Evolutionary conservation across 2,888 invertebrate species (phyloP), one percentile per base, ranked within the genome.

Genomic region (Melitaea athalia): DNA sequence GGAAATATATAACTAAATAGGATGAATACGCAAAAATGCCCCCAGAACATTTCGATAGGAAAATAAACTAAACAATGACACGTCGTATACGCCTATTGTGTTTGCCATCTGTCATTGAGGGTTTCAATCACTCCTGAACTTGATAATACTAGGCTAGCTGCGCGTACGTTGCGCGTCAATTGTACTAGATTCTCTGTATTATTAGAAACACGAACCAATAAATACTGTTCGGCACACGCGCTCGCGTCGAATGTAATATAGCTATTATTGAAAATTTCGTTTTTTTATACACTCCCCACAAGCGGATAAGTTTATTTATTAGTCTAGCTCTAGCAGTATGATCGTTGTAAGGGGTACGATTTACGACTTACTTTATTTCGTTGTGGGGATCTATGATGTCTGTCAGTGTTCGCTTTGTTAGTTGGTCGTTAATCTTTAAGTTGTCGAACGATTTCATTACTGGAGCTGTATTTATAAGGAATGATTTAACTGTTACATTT

Each of bases 231-330:
- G 78, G 81, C 81, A 82, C 85, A 84, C 84, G 85, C 81, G 83
- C 74, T 68, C 69, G 68, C 73, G 69, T 67, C 79, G 79, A 77
- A 77, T 81, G 81, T 85, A 86, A 87, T 89, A 84, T 79, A 86
- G 84, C 84, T 85, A 86, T 89, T 88, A 88, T 81, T 78, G 81
- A 79, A 81, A 78, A 74, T 70, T 72, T 55, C 69, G 62, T 70
- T 72, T 75, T 78, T 75, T 76, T 79, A 14, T 81, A 82, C 82
- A 84, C 81, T 60, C 65, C 85, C 88, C 85, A 84, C 88, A 87
- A 86, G 86, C 83, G 80, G 80, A 82, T 86, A 81, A 85, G 83
- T 88, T 89, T 91, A 91, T 91, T 91, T 91, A 91, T 91, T 90
- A 82, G 84, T 83, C 73, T 80, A 83, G 85, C 81, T 83, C 73